Evolutionary conservation across 2,113 vertebrate species (phyloP), one percentile per base, ranked within the genome.

Genomic region (Melanocharis versteri): DNA sequence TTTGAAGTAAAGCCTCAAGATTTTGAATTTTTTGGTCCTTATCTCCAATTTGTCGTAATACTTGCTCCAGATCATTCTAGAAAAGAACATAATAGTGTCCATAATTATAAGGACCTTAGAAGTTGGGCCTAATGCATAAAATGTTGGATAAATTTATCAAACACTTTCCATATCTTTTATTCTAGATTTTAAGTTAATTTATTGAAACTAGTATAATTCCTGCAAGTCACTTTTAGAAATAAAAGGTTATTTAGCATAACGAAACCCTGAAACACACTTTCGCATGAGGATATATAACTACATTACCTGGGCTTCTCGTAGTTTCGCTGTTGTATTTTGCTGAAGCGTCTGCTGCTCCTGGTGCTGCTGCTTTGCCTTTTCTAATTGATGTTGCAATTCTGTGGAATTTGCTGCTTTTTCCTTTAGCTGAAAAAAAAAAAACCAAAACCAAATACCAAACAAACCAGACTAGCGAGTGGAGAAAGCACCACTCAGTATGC

Each of bases 1-100:
- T 99, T 96, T 99, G 99, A 90, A 99, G 98, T 93, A 99, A 98
- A 78, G 99, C 99, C 96, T 99, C 99, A 89, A 99, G 98, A 94
- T 99, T 99, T 97, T 99, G 99, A 82, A 99, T 99, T 97, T 99
- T 99, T 98, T 99, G 99, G 96, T 99, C 99, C 87, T 99, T 99
- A 93, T 99, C 99, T 28, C 99, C 99, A 87, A 99, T 99, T 97
- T 99, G 99, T 89, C 99, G 98, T 72, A 99, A 90, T 18, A 99
- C 99, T 98, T 99, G 99, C 89, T 99, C 99, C 97, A 99, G 95
- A 97, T 99, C 99, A 94, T 99, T 99, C 99, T 99, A 94, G 69
- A 97, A 97, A 92, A 94, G 83, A 31, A 13, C 22, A 95, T 64
- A 96, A 92, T 22, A 89, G 77, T 22, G 51, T 83, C 75, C 92